These are phyloP conservation scores for Merops nubicus DNA, from an alignment of 2,113 vertebrate genomes.

Conservation along the genomic window DNA sequence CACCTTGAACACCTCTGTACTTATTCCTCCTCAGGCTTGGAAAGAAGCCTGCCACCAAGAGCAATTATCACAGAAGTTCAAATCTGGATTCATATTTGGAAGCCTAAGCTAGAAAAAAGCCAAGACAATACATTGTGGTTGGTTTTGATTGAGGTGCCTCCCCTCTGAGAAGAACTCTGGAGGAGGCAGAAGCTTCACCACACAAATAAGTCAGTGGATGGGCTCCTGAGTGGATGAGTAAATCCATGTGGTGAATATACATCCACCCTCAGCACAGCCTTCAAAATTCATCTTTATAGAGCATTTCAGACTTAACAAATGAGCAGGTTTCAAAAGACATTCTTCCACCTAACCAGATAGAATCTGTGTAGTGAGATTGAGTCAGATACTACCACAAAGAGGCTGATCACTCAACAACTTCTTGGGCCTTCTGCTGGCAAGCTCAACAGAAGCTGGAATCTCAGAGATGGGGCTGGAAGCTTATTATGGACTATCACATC, in stretches of 20 bases:
- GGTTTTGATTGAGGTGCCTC: background rate
- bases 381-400: background rate
- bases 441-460: background rate
- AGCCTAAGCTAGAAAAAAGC: background rate
- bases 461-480: background rate
- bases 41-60: background rate
- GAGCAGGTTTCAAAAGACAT: background rate
- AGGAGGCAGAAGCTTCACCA: background rate
- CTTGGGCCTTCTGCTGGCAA: background rate
- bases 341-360: background rate
- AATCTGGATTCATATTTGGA: background rate
- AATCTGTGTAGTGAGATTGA: background rate
- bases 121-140: background rate
- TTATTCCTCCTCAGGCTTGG: background rate
- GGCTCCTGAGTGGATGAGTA: background rate
- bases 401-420: background rate
- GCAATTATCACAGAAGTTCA: background rate
- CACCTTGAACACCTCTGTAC: background rate
- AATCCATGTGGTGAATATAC: fast-evolving
- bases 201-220: background rate
- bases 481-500: background rate
- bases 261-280: background rate
- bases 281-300: background rate
- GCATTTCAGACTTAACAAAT: background rate
- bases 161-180: background rate